phyloP scores from a whole-genome alignment of 2,888 invertebrate species.

The Drosophila acutilabella region DNA sequence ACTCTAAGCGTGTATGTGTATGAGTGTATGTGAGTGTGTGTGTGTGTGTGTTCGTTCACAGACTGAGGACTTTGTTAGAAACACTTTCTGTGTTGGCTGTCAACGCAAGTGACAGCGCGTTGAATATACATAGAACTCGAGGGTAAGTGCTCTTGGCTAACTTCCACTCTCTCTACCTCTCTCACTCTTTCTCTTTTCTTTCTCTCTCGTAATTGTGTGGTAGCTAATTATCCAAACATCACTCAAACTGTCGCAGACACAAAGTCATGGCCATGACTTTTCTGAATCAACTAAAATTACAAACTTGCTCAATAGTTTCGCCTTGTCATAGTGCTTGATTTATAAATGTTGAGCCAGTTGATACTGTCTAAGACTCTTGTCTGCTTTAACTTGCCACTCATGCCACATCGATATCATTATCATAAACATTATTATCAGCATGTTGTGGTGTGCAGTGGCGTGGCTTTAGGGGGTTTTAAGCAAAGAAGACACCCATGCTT shows the following conservation, averaged over 20 bases:
- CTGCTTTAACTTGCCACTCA: conserved; percentile 24
- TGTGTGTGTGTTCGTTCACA: conserved; percentile 13
- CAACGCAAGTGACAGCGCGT: conserved; percentile 67
- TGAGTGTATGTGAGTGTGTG: conserved; percentile 1
- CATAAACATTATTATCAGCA: conserved; percentile 29
- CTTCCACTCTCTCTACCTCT: conserved; percentile 9
- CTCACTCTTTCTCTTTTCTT: conserved; percentile 1
- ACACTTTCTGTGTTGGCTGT: conserved; percentile 77
- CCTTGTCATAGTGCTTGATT: conserved; percentile 39
- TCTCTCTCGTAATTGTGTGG: conserved; percentile 49
- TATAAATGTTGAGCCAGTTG: conserved; percentile 20
- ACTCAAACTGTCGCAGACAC: conserved; percentile 71
- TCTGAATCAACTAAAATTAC: conserved; percentile 13
- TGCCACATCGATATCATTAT: conserved; percentile 35
- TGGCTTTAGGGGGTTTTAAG: background rate
- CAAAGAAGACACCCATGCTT: background rate
- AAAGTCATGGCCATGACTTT: conserved; percentile 44
- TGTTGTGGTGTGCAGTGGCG: conserved; percentile 10
- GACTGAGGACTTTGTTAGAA: conserved; percentile 67
- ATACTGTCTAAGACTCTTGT: conserved; percentile 12
- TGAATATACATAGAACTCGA: conserved; percentile 53
- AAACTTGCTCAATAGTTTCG: conserved; percentile 25
- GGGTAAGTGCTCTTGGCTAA: conserved; percentile 46
- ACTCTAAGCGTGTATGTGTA: conserved; percentile 29
- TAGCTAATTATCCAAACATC: conserved; percentile 75